phyloP scores from a whole-genome alignment of 2,797 vertebrate genomes.

The Oryzias dopingdopingensis region DNA sequence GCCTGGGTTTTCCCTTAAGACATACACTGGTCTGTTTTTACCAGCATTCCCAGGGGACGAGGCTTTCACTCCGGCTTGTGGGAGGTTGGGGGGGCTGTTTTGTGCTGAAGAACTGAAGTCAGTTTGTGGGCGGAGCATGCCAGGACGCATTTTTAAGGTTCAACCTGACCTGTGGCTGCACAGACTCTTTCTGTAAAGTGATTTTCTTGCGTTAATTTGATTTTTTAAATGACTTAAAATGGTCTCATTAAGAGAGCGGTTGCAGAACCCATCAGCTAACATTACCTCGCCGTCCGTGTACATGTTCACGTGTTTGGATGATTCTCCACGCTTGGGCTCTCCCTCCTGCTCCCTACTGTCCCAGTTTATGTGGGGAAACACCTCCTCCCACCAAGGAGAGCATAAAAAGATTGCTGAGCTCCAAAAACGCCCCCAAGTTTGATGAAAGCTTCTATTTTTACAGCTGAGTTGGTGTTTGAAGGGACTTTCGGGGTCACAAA shows the following conservation, averaged over 20 bases:
- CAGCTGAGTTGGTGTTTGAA: slow-evolving; percentile 20
- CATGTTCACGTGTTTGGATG: too few relatives aligned
- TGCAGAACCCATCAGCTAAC: too few relatives aligned
- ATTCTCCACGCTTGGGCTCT: too few relatives aligned
- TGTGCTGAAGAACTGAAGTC: slow-evolving; percentile 37
- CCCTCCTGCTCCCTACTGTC: slow-evolving; percentile 11
- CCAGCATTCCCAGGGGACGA: slow-evolving; percentile 52
- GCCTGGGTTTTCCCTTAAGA: slow-evolving; percentile 33
- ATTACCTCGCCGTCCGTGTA: too few relatives aligned
- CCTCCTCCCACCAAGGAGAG: slow-evolving; percentile 17
- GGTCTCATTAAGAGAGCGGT: too few relatives aligned
- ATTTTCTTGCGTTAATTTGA: too few relatives aligned
- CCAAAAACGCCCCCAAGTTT: slow-evolving; percentile 20
- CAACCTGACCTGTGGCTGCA: slow-evolving; percentile 4
- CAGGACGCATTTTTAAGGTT: slow-evolving; percentile 14
- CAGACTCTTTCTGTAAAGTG: background rate
- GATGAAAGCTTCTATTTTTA: slow-evolving; percentile 46
- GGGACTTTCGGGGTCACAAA: slow-evolving; percentile 30
- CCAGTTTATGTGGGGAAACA: slow-evolving; percentile 43
- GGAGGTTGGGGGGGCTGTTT: slow-evolving; percentile 35
- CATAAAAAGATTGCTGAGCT: slow-evolving; percentile 6
- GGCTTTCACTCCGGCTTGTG: slow-evolving; percentile 54
- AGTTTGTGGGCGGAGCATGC: slow-evolving; percentile 28
- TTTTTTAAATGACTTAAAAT: too few relatives aligned
- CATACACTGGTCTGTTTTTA: slow-evolving; percentile 63